A percentile compares a stretch with the other conserved stretches of the same genome.
Evolutionary conservation across 2,797 vertebrate species (phyloP).

Genomic region (Silurus aristotelis): DNA sequence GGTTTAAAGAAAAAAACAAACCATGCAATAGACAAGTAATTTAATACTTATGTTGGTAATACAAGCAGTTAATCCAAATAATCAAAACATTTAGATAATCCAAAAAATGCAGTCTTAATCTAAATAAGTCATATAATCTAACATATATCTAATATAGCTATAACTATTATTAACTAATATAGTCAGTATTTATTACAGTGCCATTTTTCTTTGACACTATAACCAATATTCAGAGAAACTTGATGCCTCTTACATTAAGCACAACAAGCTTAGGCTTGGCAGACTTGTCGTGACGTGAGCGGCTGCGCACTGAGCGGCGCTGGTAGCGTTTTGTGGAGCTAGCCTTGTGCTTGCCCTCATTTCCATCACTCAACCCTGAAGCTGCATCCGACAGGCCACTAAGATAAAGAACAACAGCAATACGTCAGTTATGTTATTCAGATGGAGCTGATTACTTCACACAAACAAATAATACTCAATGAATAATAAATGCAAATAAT

Average conservation of each 20-base stretch:
- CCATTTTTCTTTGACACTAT: not conserved
- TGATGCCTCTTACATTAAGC: slow-evolving; percentile 81
- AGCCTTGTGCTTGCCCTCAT: slow-evolving; percentile 89
- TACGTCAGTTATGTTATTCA: not conserved
- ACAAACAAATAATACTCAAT: not conserved
- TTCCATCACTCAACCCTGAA: slow-evolving; percentile 93
- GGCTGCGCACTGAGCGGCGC: slow-evolving; percentile 90
- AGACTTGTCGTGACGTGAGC: slow-evolving; percentile 90
- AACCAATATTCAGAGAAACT: not conserved
- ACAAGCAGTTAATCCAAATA: too few species aligned
- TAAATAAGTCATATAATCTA: too few species aligned
- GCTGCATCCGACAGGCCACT: slow-evolving; percentile 90
- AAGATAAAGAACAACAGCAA: slow-evolving; percentile 34
- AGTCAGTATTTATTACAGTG: not conserved
- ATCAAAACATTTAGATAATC: too few species aligned
- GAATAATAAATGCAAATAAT: not conserved
- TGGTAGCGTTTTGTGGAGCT: slow-evolving; percentile 86
- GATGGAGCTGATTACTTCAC: not conserved
- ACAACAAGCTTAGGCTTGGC: slow-evolving; percentile 90
- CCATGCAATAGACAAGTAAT: not conserved
- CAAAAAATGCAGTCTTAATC: too few species aligned
- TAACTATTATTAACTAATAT: not conserved
- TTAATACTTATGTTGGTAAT: not conserved
- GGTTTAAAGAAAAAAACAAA: not conserved
- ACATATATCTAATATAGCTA: too few species aligned